These are phyloP conservation scores for Apeltes quadracus DNA, from an alignment of 2,113 vertebrate species.

Conservation along the genomic window DNA sequence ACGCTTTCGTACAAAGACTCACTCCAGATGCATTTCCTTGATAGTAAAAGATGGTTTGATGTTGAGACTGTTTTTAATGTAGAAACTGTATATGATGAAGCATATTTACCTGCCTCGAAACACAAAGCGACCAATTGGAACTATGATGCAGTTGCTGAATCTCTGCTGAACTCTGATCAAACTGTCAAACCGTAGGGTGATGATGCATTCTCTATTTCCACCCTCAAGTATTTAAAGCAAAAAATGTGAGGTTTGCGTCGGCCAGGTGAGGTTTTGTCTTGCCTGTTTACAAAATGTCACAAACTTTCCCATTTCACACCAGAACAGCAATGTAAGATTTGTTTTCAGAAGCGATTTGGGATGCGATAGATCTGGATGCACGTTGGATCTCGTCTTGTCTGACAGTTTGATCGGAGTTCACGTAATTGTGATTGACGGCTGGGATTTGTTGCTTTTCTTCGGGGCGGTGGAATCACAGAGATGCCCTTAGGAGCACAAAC, in stretches of 20 bases:
- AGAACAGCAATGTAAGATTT: background rate
- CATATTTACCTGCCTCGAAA: no score
- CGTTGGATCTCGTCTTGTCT: background rate
- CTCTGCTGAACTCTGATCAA: background rate
- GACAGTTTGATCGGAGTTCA: background rate
- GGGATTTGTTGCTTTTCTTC: background rate
- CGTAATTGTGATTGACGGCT: background rate
- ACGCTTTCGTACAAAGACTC: conserved; percentile 16
- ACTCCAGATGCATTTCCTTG: conserved; percentile 12
- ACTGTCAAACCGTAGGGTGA: background rate
- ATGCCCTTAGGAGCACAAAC: background rate
- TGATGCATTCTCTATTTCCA: background rate
- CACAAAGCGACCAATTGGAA: no score
- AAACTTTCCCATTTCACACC: no score
- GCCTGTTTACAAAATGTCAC: background rate
- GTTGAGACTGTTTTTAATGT: no score
- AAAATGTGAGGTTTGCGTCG: no score
- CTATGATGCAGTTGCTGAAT: no score
- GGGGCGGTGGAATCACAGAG: background rate
- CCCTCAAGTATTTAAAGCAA: background rate
- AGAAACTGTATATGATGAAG: no score
- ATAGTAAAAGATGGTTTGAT: background rate
- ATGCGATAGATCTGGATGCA: background rate
- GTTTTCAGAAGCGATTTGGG: background rate
- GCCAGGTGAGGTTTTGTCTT: no score